A percentile compares a stretch with the other conserved stretches of the same genome.
Evolutionary conservation across 2,113 vertebrate species (phyloP).

Genomic region (Muscicapa adusta): DNA sequence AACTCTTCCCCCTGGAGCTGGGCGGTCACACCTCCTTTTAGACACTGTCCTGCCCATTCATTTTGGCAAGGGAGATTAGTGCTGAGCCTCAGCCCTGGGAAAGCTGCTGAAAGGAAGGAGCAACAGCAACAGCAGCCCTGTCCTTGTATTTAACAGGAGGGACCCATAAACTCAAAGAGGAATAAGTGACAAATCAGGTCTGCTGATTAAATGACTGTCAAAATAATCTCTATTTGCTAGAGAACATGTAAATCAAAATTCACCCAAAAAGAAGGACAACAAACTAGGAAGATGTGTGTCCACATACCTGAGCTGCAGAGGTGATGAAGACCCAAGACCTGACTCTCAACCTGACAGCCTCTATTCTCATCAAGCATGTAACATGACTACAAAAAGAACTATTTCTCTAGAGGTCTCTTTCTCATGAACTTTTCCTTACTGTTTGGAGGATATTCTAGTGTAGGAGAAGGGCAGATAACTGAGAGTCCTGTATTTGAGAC

Average conservation of each 20-base stretch:
- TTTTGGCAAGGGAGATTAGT: background rate
- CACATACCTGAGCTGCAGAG: background rate
- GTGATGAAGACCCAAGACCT: background rate
- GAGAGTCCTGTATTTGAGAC: background rate
- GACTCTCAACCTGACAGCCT: background rate
- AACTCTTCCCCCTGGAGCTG: rapidly evolving
- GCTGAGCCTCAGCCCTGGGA: background rate
- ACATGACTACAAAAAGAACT: background rate
- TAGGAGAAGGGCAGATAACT: background rate
- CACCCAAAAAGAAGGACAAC: background rate
- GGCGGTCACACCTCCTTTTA: background rate
- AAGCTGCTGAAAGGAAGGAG: background rate
- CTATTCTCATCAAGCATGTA: background rate
- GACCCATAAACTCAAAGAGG: background rate
- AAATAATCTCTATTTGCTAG: background rate
- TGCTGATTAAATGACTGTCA: background rate
- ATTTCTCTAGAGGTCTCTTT: background rate
- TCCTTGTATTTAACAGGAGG: background rate
- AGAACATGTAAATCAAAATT: background rate
- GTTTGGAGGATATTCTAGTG: background rate
- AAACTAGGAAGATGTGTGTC: background rate
- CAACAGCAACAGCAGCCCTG: background rate
- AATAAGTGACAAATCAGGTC: background rate
- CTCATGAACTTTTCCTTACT: background rate
- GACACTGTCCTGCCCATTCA: background rate